These are phyloP conservation scores for Hippopotamus amphibius DNA, from an alignment of 2,113 vertebrate species.

Conservation along the genomic window DNA sequence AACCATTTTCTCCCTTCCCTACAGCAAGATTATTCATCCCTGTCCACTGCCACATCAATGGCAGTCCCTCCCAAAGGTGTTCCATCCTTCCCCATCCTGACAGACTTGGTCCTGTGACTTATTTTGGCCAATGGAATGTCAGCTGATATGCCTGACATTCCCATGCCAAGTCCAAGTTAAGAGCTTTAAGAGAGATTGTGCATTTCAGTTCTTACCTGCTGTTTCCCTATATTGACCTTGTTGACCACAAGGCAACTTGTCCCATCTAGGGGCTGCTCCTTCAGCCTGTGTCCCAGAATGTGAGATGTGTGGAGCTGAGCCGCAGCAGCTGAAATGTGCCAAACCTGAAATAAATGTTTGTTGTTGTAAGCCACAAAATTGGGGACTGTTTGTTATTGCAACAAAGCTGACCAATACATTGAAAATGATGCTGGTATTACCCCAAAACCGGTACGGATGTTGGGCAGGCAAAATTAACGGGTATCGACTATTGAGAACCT, in stretches of 20 bases:
- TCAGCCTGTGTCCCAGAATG: background rate
- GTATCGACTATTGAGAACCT: background rate
- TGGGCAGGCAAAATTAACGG: background rate
- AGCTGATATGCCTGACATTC: background rate
- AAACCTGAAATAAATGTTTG: background rate
- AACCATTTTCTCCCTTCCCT: background rate
- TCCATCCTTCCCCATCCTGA: background rate
- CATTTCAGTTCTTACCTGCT: background rate
- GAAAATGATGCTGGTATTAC: background rate
- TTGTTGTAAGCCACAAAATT: background rate
- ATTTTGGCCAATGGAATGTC: background rate
- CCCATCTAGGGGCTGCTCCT: background rate
- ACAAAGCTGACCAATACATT: background rate
- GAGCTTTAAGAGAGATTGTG: background rate
- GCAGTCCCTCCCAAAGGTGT: background rate
- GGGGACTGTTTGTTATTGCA: constrained; percentile 35
- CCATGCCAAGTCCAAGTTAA: background rate
- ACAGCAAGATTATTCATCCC: background rate
- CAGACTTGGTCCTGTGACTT: background rate
- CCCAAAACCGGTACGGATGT: background rate
- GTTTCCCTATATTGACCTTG: background rate
- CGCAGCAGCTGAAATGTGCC: background rate
- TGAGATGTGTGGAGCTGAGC: background rate
- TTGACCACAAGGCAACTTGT: background rate
- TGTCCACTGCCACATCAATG: background rate